Percentiles rank a stretch among this genome's conserved stretches.
Evolutionary conservation across 2,888 invertebrate genomes (phyloP).

Genomic region (Scotopteryx bipunctaria): DNA sequence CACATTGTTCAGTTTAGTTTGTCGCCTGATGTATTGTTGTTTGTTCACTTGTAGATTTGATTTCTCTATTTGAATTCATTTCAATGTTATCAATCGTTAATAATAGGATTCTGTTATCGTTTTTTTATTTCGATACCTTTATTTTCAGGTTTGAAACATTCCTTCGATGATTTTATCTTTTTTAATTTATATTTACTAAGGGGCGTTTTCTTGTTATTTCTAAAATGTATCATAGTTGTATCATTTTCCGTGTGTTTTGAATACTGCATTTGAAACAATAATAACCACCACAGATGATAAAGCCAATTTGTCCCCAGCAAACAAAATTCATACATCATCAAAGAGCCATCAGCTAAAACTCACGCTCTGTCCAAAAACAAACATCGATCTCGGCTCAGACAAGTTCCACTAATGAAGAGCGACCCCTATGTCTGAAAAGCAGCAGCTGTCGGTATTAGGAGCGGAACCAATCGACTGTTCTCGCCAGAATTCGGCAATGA

Average conservation of each 20-base stretch:
- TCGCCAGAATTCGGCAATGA: constrained; percentile 63
- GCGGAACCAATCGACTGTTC: constrained; percentile 74
- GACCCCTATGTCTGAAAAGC: constrained; percentile 76
- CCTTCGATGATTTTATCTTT: not conserved
- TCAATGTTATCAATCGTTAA: constrained; percentile 22
- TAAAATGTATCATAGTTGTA: no score
- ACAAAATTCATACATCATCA: constrained; percentile 73
- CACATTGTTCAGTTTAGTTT: constrained; percentile 60
- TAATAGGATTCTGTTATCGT: no score
- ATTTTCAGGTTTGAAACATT: not conserved
- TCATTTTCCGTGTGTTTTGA: no score
- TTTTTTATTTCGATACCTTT: not conserved
- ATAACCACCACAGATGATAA: constrained; percentile 15
- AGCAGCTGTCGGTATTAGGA: constrained; percentile 80
- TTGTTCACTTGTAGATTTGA: constrained; percentile 48
- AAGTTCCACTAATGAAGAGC: constrained; percentile 81
- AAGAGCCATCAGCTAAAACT: constrained; percentile 67
- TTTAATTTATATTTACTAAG: not conserved
- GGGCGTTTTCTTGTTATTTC: no score
- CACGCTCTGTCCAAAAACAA: constrained; percentile 79
- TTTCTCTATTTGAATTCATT: constrained; percentile 24
- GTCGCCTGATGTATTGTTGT: constrained; percentile 49
- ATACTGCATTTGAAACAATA: no score
- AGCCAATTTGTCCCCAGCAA: constrained; percentile 40
- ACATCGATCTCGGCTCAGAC: constrained; percentile 80